These are phyloP conservation scores for Crossaster papposus DNA, from an alignment of 53 echinoderm and acorn worm species.

Conservation along the genomic window DNA sequence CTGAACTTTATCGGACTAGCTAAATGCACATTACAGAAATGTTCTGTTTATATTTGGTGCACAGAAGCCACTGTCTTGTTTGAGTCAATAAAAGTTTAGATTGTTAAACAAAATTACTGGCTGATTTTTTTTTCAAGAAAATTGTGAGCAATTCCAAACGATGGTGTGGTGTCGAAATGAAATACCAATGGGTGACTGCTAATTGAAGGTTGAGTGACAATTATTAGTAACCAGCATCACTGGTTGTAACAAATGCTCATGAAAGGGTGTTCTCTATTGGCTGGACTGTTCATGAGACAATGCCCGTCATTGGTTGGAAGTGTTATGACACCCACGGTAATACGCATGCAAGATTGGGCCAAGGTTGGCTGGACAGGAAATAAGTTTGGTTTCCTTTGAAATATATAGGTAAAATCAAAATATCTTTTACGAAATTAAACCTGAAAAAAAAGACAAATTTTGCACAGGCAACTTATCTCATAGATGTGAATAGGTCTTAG, in stretches of 20 bases:
- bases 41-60: neutral
- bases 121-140: neutral
- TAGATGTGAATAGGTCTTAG: too few relatives aligned
- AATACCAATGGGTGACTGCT: neutral
- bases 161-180: neutral
- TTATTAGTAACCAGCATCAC: neutral
- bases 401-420: too few relatives aligned
- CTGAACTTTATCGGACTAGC: constrained; percentile 9
- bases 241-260: neutral
- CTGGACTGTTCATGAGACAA: neutral
- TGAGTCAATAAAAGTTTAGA: too few relatives aligned
- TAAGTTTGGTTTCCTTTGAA: neutral
- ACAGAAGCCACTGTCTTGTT: neutral
- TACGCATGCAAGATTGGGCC: neutral
- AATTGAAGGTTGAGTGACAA: neutral
- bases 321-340: neutral
- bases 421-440: too few relatives aligned
- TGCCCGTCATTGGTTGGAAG: constrained; percentile 17
- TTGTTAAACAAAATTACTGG: too few relatives aligned
- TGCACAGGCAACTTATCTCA: too few relatives aligned
- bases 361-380: constrained; percentile 6
- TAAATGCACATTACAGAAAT: neutral
- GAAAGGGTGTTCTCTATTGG: neutral
- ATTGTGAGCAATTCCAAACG: neutral
- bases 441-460: too few relatives aligned